phyloP scores from a whole-genome alignment of 2,888 invertebrate genomes.

The Ditylenchus weischeri region DNA sequence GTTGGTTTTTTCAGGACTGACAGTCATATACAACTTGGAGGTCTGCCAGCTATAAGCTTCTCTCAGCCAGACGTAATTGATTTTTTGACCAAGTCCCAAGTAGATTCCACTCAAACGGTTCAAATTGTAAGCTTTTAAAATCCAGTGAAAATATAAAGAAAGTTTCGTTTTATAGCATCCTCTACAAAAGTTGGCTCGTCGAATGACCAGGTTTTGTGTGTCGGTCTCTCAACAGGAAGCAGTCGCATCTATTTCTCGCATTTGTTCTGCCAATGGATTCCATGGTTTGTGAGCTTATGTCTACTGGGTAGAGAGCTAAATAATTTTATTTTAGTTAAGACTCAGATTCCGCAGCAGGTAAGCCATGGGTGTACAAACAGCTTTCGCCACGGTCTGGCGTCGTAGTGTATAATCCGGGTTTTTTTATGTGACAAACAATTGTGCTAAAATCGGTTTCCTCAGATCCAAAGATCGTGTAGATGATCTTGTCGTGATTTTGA shows the following conservation, averaged over 20 bases:
- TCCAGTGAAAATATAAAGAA: neutral
- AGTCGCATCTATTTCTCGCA: neutral
- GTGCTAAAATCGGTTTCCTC: no score
- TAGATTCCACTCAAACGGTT: slow-evolving; percentile 25
- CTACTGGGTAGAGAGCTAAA: no score
- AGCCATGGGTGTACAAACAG: neutral
- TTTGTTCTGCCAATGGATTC: slow-evolving; percentile 6
- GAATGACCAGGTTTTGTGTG: slow-evolving; percentile 90
- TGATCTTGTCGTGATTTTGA: no score
- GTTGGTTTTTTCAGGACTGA: neutral
- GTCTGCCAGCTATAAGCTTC: slow-evolving; percentile 62
- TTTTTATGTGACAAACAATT: no score
- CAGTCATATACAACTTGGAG: neutral
- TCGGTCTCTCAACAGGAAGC: slow-evolving; percentile 61
- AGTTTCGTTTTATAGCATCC: slow-evolving; percentile 66
- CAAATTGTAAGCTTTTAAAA: neutral
- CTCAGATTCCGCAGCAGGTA: slow-evolving; percentile 5
- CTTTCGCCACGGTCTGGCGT: neutral
- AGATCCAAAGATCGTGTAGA: no score
- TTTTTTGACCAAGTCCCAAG: slow-evolving; percentile 65
- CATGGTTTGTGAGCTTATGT: neutral
- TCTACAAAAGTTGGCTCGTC: slow-evolving; percentile 76
- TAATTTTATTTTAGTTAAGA: neutral
- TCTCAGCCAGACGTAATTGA: slow-evolving; percentile 83
- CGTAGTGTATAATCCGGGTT: no score